phyloP scores from a whole-genome alignment of 2,113 vertebrate genomes.

The Melospiza georgiana region DNA sequence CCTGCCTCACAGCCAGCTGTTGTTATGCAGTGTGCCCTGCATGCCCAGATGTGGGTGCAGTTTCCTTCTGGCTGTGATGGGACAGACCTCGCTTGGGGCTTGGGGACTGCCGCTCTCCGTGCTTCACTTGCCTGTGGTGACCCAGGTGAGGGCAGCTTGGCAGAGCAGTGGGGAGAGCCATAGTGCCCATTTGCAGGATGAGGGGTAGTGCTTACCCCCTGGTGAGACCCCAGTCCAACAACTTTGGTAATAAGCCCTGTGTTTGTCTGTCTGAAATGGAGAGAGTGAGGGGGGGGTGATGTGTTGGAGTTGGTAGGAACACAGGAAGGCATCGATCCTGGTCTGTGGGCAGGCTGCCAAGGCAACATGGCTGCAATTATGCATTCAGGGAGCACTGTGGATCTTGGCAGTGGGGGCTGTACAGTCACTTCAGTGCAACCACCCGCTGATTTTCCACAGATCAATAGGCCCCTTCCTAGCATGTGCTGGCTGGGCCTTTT shows the following conservation, averaged over 20 bases:
- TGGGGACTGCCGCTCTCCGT: not conserved
- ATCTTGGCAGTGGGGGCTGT: slow-evolving; percentile 5
- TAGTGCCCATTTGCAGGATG: not conserved
- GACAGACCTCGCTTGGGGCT: not conserved
- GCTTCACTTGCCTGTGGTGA: not conserved
- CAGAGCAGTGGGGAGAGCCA: not conserved
- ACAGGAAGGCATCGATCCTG: not conserved
- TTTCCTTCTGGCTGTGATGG: not conserved
- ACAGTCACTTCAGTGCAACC: slow-evolving; percentile 40
- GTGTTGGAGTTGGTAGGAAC: not conserved
- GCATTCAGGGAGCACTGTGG: not conserved
- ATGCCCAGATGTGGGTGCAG: not conserved
- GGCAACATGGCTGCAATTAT: not conserved
- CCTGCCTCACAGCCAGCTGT: slow-evolving; percentile 1
- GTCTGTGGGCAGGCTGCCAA: slow-evolving; percentile 34
- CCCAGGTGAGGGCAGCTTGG: not conserved
- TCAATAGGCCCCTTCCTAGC: slow-evolving; percentile 52
- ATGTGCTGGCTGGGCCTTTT: not conserved
- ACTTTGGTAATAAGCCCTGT: not conserved
- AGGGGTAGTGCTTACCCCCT: not conserved
- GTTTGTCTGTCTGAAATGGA: not conserved
- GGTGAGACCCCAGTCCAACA: not conserved
- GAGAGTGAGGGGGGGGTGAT: not conserved
- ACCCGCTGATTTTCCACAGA: slow-evolving; percentile 71
- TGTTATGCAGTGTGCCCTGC: not conserved